Evolutionary conservation across 2,888 invertebrate genomes (phyloP).

Genomic region (Agonum fuliginosum): DNA sequence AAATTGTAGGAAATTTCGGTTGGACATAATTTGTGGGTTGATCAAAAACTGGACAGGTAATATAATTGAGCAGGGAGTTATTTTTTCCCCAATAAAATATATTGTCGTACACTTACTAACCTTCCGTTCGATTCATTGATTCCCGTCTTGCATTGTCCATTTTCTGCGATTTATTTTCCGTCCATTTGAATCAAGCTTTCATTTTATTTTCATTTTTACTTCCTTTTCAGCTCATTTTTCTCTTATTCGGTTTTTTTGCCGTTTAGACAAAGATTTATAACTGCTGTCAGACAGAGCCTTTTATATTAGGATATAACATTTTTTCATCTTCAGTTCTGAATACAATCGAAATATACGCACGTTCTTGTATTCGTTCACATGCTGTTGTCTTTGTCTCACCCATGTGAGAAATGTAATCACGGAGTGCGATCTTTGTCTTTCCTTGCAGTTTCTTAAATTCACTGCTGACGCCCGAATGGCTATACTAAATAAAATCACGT

Average conservation of each 20-base stretch:
- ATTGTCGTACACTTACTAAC: slow-evolving; percentile 27
- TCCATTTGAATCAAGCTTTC: slow-evolving; percentile 71
- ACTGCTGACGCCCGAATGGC: neutral
- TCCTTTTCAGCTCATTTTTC: slow-evolving; percentile 70
- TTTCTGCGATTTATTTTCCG: slow-evolving; percentile 69
- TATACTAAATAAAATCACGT: neutral
- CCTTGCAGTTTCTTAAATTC: slow-evolving; percentile 2
- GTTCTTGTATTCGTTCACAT: slow-evolving; percentile 40
- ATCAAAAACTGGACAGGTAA: slow-evolving; percentile 15
- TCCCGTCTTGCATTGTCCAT: slow-evolving; percentile 55
- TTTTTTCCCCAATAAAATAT: slow-evolving; percentile 40
- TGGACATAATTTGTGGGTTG: slow-evolving; percentile 8
- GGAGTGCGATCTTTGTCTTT: neutral
- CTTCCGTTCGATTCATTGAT: slow-evolving; percentile 44
- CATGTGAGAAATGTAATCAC: neutral
- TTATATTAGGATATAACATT: slow-evolving; percentile 73
- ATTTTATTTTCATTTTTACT: slow-evolving; percentile 71
- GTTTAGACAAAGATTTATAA: slow-evolving; percentile 73
- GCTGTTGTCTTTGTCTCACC: neutral
- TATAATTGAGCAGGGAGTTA: slow-evolving; percentile 11
- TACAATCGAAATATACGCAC: slow-evolving; percentile 54
- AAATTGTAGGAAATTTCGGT: slow-evolving; percentile 27
- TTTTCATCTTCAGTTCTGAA: slow-evolving; percentile 67
- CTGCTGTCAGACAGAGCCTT: slow-evolving; percentile 71
- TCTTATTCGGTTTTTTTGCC: slow-evolving; percentile 70